Evolutionary conservation across 2,113 vertebrate species (phyloP), one percentile per base, ranked within the genome.

Genomic region (Conger conger): DNA sequence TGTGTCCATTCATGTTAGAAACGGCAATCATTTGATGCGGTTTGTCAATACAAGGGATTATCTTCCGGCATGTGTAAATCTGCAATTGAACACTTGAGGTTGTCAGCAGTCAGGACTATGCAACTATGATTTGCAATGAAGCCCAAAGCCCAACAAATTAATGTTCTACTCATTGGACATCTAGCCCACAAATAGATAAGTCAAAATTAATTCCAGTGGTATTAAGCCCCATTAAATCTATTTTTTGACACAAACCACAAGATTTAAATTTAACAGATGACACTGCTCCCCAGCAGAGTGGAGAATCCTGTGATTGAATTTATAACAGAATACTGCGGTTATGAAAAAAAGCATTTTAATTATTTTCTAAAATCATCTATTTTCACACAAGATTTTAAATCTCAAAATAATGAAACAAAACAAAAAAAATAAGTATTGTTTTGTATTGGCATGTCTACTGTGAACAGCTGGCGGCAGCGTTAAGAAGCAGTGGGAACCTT

Each of bases 381-480:
- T 86, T 88, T 89, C 90, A 93, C 91, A 91, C 91, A 92, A 79
- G 87, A 92, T 91, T 33, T 91, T 90, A 89, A 92, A 89, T 88
- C 86, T 93, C 87, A 92, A 93, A 93, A 84, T 83, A 87, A 86
- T 73, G 76, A 86, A 82, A 87, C 83, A 82, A 82, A 94, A 95
- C 94, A 90, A 92, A 95, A 94, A 90, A 92, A 93, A 94, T 94
- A 92, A 92, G 94, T 94, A 94, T 95, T 68, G 87, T 90, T 86
- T 91, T 87, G 96, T 97, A 97, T 98, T 99, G 97, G 97, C 97
- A 95, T 98, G 96, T 97, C 98, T 97, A 97, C 97, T 96, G 96
- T 97, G 96, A 97, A 97, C 95, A 97, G 96, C 96, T 97, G 96
- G 95, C 96, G 95, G 96, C 96, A 96, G 96, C 17, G 95, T 94